A percentile compares a stretch with the other conserved stretches of the same genome.
Conservation (phyloP, 1,140 invertebrate species). For the Lasioglossum baleicum region DNA sequence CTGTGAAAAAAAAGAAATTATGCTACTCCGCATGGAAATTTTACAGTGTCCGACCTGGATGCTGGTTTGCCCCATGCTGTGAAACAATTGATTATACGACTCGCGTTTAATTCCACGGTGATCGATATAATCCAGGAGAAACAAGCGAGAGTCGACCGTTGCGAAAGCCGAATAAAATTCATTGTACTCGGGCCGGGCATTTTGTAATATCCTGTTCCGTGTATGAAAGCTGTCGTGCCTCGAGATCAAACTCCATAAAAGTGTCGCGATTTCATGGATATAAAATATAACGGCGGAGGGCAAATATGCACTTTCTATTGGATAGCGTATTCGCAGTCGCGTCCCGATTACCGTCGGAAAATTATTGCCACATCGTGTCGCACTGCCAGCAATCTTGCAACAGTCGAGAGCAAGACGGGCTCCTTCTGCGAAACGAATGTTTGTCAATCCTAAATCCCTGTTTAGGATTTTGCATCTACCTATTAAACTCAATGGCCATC, state of each 20-base stretch:
- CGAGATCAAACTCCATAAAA: background rate
- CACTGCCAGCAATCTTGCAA: conserved; percentile 55
- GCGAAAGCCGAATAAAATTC: background rate
- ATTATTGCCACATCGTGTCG: conserved; percentile 54
- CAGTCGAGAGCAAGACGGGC: conserved; percentile 46
- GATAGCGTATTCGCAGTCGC: conserved; percentile 46
- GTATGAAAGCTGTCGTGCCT: no score
- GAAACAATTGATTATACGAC: no score
- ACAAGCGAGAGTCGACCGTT: background rate
- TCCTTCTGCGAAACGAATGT: conserved; percentile 30
- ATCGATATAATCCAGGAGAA: no score
- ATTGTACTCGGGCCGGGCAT: background rate
- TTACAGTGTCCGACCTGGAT: no score
- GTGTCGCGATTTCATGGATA: conserved; percentile 18
- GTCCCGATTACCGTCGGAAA: conserved; percentile 59
- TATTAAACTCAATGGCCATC: background rate
- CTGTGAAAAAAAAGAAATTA: no score
- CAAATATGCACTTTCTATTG: conserved; percentile 60
- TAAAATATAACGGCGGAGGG: conserved; percentile 48
- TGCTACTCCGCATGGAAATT: no score
- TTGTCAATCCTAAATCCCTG: conserved; percentile 13
- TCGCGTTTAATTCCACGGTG: no score
- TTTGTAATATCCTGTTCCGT: conserved; percentile 9
- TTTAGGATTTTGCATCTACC: background rate
- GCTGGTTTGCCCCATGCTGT: no score